phyloP scores from a whole-genome alignment of 2,113 vertebrate genomes.

The Erythrocebus patas region DNA sequence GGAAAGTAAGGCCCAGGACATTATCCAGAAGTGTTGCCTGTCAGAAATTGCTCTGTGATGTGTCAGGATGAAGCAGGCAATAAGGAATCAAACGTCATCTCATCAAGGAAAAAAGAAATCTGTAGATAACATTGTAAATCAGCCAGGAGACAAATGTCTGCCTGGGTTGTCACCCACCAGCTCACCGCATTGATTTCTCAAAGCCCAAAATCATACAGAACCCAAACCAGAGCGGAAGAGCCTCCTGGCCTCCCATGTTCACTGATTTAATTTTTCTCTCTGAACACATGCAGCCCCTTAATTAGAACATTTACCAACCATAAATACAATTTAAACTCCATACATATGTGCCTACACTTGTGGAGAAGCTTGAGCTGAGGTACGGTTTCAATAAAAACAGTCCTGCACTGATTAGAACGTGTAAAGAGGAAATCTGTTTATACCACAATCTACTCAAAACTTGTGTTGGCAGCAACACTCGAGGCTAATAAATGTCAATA shows the following conservation, averaged over 20 bases:
- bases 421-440: conserved; percentile 87
- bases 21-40: conserved; percentile 67
- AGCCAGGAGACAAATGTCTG: conserved; percentile 80
- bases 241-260: conserved; percentile 80
- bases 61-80: conserved; percentile 64
- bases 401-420: conserved; percentile 84
- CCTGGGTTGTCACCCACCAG: conserved; percentile 80
- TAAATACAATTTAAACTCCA: conserved; percentile 83
- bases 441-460: conserved; percentile 84
- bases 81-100: conserved; percentile 76
- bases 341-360: conserved; percentile 78
- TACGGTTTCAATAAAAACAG: conserved; percentile 88
- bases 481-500: conserved; percentile 84
- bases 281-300: conserved; percentile 78
- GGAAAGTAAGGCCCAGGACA: conserved; percentile 70
- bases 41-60: conserved; percentile 69
- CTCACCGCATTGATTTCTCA: conserved; percentile 73
- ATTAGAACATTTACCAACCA: conserved; percentile 76
- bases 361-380: conserved; percentile 79
- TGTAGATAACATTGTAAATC: conserved; percentile 81
- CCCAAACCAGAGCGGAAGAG: conserved; percentile 66
- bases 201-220: conserved; percentile 64
- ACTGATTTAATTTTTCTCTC: conserved; percentile 82
- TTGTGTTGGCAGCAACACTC: conserved; percentile 81
- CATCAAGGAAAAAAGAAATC: conserved; percentile 71